These are phyloP conservation scores for Cabera pusaria DNA, from an alignment of 2,888 invertebrate species.

Conservation along the genomic window DNA sequence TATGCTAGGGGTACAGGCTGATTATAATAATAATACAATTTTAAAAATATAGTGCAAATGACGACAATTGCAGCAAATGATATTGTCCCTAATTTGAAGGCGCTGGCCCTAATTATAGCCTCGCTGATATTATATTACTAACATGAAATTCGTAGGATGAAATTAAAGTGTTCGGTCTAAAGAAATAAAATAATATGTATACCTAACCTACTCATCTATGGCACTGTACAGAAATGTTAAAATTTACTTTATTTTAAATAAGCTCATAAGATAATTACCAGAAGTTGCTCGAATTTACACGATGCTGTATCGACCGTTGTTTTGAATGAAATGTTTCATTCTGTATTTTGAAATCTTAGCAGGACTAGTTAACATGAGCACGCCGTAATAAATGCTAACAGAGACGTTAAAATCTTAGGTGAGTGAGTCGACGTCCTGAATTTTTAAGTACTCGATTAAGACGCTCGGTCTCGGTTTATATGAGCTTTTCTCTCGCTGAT, in stretches of 20 bases:
- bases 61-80: slow-evolving; percentile 2
- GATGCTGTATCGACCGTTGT: background rate
- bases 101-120: slow-evolving; percentile 4
- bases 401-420: slow-evolving; percentile 37
- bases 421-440: slow-evolving; percentile 74
- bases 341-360: slow-evolving; percentile 20
- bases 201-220: no score
- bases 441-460: slow-evolving; percentile 77
- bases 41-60: no score
- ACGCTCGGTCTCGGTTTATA: slow-evolving; percentile 45
- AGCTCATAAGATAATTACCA: no score
- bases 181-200: no score
- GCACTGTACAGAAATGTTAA: no score
- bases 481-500: slow-evolving; percentile 74
- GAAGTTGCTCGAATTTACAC: no score
- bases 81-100: slow-evolving; percentile 4
- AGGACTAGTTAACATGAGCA: slow-evolving; percentile 14
- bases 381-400: slow-evolving; percentile 35
- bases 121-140: background rate
- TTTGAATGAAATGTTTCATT: slow-evolving; percentile 5
- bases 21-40: no score
- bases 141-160: background rate
- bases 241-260: no score
- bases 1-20: no score
- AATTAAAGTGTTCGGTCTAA: no score